Conservation (phyloP, 1,140 invertebrate species). For the Eulimnadia texana region DNA sequence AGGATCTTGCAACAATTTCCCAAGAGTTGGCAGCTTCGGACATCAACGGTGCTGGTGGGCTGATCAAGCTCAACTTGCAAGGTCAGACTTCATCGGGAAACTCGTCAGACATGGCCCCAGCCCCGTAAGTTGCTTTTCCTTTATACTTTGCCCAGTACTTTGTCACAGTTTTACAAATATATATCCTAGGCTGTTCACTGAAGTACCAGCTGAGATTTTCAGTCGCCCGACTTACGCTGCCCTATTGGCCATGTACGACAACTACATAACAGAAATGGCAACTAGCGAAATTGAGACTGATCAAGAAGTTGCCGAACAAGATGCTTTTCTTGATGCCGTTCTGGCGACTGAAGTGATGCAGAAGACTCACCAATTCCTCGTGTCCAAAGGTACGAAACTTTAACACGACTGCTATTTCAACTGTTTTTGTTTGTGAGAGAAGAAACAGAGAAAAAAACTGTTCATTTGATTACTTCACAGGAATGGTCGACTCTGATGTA, state of each 20-base stretch:
- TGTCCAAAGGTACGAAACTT: slow-evolving; percentile 49
- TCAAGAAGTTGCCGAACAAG: slow-evolving; percentile 55
- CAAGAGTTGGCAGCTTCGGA: slow-evolving; percentile 27
- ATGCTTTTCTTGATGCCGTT: slow-evolving; percentile 54
- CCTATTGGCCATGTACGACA: slow-evolving; percentile 19
- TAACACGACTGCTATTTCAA: slow-evolving; percentile 11
- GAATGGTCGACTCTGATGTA: slow-evolving; percentile 13
- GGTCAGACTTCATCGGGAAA: slow-evolving; percentile 2
- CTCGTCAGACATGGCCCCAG: slow-evolving; percentile 5
- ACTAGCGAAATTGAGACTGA: too few relatives aligned
- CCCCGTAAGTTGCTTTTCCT: neutral
- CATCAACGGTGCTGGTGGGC: slow-evolving; percentile 41
- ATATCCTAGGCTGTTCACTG: neutral
- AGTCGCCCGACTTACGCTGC: slow-evolving; percentile 12
- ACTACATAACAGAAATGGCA: too few relatives aligned
- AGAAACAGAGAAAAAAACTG: too few relatives aligned
- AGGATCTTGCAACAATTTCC: neutral
- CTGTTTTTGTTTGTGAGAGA: slow-evolving; percentile 1
- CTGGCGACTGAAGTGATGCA: slow-evolving; percentile 57
- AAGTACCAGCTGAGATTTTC: neutral
- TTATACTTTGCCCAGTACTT: neutral
- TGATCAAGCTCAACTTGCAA: slow-evolving; percentile 9
- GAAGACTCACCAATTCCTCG: slow-evolving; percentile 51
- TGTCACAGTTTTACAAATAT: neutral
- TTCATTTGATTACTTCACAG: too few relatives aligned